phyloP scores from a whole-genome alignment of 2,113 vertebrate species.

The sheep (Ovis aries) region ARS-UI_Ramb_v3.0 NC_056074.1:1872001-1872500 shows the following conservation, averaged over 20 bases:
- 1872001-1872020: neutral
- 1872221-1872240: neutral
- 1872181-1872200: constrained; percentile 10
- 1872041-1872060: constrained; percentile 18
- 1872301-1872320: neutral
- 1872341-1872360: neutral
- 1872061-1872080: neutral
- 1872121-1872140: neutral
- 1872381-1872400: neutral
- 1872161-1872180: neutral
- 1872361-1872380: neutral
- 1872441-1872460: neutral
- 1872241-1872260: neutral
- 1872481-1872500: neutral
- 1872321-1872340: neutral
- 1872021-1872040: neutral
- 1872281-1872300: neutral
- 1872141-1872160: constrained; percentile 1
- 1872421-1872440: neutral
- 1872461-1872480: neutral
- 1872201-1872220: constrained; percentile 19
- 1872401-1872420: neutral
- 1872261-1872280: neutral
- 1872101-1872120: neutral
- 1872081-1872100: neutral